A percentile compares a stretch with the other conserved stretches of the same genome.
Conservation (phyloP, 2,797 vertebrate genomes). For the Podarcis lilfordi region DNA sequence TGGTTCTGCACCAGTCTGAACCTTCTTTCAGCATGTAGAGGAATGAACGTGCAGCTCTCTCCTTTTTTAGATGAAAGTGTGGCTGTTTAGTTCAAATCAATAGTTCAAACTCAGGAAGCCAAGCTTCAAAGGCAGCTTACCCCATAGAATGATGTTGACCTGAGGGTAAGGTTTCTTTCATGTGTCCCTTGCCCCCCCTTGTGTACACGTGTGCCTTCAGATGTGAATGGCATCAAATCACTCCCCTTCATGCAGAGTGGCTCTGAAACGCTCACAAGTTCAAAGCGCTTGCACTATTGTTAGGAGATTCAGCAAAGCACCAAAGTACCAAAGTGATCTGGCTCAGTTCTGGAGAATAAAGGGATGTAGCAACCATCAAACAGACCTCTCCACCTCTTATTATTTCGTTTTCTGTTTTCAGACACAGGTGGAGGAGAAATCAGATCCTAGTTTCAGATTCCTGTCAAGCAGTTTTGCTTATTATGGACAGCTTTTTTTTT, state of each 20-base stretch:
- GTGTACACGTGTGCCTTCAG: background rate
- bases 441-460: background rate
- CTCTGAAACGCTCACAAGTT: slow-evolving; percentile 23
- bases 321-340: slow-evolving; percentile 42
- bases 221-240: slow-evolving; percentile 33
- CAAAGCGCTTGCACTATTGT: slow-evolving; percentile 32
- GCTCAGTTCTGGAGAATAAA: slow-evolving; percentile 10
- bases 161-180: background rate
- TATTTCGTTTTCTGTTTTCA: slow-evolving; percentile 24
- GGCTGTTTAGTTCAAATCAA: background rate
- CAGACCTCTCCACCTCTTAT: slow-evolving; percentile 12
- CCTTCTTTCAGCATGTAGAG: background rate
- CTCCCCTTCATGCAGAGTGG: slow-evolving; percentile 41
- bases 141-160: slow-evolving; percentile 14
- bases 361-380: background rate
- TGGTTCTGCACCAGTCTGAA: no score
- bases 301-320: slow-evolving; percentile 24
- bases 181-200: no score
- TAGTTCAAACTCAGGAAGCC: background rate
- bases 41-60: background rate
- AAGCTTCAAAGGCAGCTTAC: background rate
- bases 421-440: background rate
- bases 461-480: background rate
- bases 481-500: background rate
- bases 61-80: background rate